These are phyloP conservation scores for Drosophila bipectinata DNA, from an alignment of 1,140 invertebrate species.

Conservation along the genomic window DNA sequence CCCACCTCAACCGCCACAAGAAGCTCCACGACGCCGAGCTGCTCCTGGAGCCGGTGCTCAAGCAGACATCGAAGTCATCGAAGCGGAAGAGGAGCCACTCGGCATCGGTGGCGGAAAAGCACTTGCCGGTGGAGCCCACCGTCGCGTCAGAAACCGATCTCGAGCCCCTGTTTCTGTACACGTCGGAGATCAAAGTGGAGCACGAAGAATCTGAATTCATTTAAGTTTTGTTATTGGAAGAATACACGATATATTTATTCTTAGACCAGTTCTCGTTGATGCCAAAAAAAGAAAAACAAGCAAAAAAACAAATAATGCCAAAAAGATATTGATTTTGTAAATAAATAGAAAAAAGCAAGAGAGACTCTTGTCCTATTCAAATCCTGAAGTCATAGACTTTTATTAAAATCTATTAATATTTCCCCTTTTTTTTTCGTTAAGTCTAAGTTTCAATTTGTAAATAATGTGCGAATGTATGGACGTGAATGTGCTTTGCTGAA, in stretches of 20 bases:
- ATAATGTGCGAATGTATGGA: slow-evolving; percentile 22
- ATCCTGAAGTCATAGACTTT: slow-evolving; percentile 17
- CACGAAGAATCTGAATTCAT: slow-evolving; percentile 46
- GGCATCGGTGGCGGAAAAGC: not conserved
- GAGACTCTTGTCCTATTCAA: slow-evolving; percentile 24
- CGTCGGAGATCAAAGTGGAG: slow-evolving; percentile 56
- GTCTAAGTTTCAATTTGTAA: slow-evolving; percentile 18
- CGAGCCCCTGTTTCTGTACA: slow-evolving; percentile 52
- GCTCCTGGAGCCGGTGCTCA: slow-evolving; percentile 33
- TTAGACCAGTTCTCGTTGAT: slow-evolving; percentile 71
- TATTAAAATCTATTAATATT: slow-evolving; percentile 38
- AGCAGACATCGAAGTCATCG: slow-evolving; percentile 31
- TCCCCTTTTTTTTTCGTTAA: slow-evolving; percentile 17
- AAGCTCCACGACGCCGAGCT: slow-evolving; percentile 61
- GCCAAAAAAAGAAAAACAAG: slow-evolving; percentile 46
- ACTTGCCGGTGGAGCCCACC: not conserved
- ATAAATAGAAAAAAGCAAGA: slow-evolving; percentile 41
- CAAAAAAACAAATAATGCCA: slow-evolving; percentile 8
- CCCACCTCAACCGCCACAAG: slow-evolving; percentile 66
- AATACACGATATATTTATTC: slow-evolving; percentile 40
- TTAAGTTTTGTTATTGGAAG: slow-evolving; percentile 43
- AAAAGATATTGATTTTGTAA: slow-evolving; percentile 48
- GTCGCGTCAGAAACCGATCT: slow-evolving; percentile 10
- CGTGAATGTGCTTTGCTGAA: slow-evolving; percentile 6
- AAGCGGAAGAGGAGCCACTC: not conserved